Evolutionary conservation across 2,113 vertebrate species (phyloP), one percentile per base, ranked within the genome.

Genomic region (Pseudorasbora parva): DNA sequence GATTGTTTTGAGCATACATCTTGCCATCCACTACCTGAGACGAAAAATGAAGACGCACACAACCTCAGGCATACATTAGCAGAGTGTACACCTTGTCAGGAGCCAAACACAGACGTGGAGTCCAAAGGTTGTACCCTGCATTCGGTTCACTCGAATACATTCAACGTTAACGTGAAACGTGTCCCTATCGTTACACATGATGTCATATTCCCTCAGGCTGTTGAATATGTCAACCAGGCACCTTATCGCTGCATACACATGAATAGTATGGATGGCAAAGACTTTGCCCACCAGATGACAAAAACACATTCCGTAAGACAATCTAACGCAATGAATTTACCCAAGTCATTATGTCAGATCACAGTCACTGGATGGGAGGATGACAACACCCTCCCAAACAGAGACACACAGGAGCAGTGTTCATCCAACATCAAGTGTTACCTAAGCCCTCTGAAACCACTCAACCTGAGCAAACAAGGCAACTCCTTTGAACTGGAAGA

Each of bases 401-500:
- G 0, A 43, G 49, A 75, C 15, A 17, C 54, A 45, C 59, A 43
- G 43, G 77, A 81, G 11, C 43, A 62, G 54, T 37, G 15, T 76
- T 76, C 14, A 0, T 49, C 72, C 2, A 56, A n/a, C 11, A 79
- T 83, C 0, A 88, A 84, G 27, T 57, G 68, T 78, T 91, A 78
- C 37, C 82, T 93, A 79, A 88, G 87, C 4, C 85, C 87, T 37
- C 21, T 23, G 21, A 73, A 80, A 15, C 85, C 86, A 17, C 88
- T 77, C 54, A 37, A 74, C 75, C 84, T 49, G 23, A 81, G 81
- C 2, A 87, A 86, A 85, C 88, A 89, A 45, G 86, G 43, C 25
- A 94, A 94, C 75, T 94, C 93, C 47, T 94, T 94, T 30, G 93
- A 95, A 84, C 86, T 95, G 62, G 94, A 95, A 72, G 93, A 96